Conservation (phyloP, 2,888 invertebrate genomes). For the Hypomecis punctinalis region DNA sequence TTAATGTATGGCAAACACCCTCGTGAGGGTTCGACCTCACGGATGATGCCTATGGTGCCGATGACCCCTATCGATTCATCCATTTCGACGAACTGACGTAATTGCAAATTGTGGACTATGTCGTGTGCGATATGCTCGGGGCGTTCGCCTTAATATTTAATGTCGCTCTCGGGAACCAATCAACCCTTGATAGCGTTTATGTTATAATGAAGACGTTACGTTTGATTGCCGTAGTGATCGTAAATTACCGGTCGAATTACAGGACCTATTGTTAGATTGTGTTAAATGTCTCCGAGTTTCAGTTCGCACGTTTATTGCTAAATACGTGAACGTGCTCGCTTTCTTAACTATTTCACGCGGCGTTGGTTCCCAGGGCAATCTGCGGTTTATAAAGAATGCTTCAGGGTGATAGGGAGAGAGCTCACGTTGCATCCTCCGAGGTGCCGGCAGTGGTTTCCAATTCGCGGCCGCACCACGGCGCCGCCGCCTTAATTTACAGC, state of each 20-base stretch:
- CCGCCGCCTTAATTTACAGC: conserved; percentile 72
- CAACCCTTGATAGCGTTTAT: conserved; percentile 27
- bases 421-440: conserved; percentile 51
- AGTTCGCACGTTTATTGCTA: conserved; percentile 9
- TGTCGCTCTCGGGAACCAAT: conserved; percentile 42
- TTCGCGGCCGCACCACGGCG: conserved; percentile 59
- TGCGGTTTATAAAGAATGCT: conserved; percentile 61
- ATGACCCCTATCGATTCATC: conserved; percentile 82
- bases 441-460: conserved; percentile 63
- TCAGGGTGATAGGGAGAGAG: conserved; percentile 47
- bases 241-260: conserved; percentile 22
- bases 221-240: conserved; percentile 15
- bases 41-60: conserved; percentile 79
- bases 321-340: conserved; percentile 19
- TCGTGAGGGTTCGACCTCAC: conserved; percentile 76
- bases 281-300: conserved; percentile 8
- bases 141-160: conserved; percentile 45
- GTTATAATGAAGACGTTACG: conserved; percentile 23
- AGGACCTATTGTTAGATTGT: conserved; percentile 11
- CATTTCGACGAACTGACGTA: conserved; percentile 70
- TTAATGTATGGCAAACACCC: conserved; percentile 75
- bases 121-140: conserved; percentile 30
- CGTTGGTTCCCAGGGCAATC: conserved; percentile 50
- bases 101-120: conserved; percentile 68
- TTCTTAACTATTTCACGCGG: conserved; percentile 32